phyloP scores from a whole-genome alignment of 1,140 invertebrate genomes.

The Polyergus mexicanus region DNA sequence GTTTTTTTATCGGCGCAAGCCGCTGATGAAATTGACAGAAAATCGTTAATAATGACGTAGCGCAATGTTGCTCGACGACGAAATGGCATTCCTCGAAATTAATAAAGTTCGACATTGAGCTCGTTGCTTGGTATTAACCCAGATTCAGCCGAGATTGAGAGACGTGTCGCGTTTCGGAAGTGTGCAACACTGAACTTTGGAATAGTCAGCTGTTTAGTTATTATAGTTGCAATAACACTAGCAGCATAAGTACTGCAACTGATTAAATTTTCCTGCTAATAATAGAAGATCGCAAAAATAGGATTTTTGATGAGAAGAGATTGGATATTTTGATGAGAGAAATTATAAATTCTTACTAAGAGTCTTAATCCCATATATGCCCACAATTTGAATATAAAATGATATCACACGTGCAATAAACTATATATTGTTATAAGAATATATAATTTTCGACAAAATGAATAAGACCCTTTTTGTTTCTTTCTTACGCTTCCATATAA shows the following conservation, averaged over 20 bases:
- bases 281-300: background rate
- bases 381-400: background rate
- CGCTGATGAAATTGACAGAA: constrained; percentile 75
- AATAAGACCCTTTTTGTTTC: too few species aligned
- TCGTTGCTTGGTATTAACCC: constrained; percentile 56
- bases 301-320: too few species aligned
- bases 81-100: constrained; percentile 69
- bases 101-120: constrained; percentile 67
- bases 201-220: constrained; percentile 14
- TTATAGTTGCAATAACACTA: constrained; percentile 34
- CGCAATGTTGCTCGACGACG: constrained; percentile 51
- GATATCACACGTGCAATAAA: background rate
- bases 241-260: background rate
- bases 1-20: constrained; percentile 20
- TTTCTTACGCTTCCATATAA: background rate
- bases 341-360: background rate
- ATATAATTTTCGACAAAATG: background rate
- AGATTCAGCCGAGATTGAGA: constrained; percentile 4
- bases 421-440: background rate
- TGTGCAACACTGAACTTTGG: constrained; percentile 9
- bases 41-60: constrained; percentile 76
- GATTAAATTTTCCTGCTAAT: constrained; percentile 27
- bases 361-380: background rate
- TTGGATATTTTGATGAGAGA: background rate
- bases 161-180: constrained; percentile 31